phyloP scores from a whole-genome alignment of 2,888 invertebrate species.

The Lucinisca nassula region DNA sequence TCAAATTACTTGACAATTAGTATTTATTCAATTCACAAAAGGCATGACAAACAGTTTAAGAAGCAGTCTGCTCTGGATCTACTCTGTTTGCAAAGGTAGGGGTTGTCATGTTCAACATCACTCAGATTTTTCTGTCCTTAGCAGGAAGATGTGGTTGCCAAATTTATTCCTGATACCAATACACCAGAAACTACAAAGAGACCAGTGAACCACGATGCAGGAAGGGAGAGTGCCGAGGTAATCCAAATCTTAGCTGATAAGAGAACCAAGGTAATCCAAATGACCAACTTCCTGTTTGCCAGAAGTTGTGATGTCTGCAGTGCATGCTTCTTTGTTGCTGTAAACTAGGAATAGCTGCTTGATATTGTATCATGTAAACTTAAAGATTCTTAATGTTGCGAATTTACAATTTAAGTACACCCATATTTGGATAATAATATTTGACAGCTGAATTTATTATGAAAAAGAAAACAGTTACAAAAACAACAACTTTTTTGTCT shows the following conservation, averaged over 20 bases:
- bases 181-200: conserved; percentile 67
- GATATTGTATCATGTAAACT: background rate
- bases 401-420: no score
- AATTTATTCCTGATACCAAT: conserved; percentile 68
- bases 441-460: no score
- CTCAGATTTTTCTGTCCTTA: background rate
- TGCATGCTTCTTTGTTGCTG: conserved; percentile 23
- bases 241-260: conserved; percentile 60
- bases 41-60: no score
- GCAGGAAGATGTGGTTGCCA: conserved; percentile 74
- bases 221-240: conserved; percentile 57
- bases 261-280: conserved; percentile 48
- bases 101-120: no score
- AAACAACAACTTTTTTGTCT: no score
- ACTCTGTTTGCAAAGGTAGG: no score
- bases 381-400: no score
- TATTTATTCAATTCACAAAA: no score
- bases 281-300: conserved; percentile 35
- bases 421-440: no score
- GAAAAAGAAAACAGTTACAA: no score
- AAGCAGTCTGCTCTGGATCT: no score
- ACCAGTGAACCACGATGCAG: conserved; percentile 14
- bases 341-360: background rate
- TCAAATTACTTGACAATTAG: no score
- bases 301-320: conserved; percentile 40